Percentiles rank a stretch among this genome's conserved stretches.
These are phyloP conservation scores for Machaerirhynchus nigripectus DNA, from an alignment of 2,113 vertebrate genomes.

Conservation along the genomic window DNA sequence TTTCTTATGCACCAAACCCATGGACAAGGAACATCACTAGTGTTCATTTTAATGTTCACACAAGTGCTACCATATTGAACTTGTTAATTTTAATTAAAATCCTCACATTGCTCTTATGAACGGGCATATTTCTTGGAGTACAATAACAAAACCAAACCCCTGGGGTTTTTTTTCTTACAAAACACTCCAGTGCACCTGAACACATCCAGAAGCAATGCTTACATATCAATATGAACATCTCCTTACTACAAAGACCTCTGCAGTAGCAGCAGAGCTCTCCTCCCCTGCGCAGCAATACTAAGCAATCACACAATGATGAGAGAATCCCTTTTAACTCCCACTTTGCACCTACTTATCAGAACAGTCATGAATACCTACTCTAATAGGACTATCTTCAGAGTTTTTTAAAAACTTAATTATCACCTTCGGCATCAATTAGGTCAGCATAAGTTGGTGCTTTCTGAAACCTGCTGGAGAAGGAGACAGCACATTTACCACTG, in stretches of 20 bases:
- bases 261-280: background rate
- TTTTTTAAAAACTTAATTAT: background rate
- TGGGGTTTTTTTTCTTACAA: rapidly evolving
- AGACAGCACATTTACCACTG: background rate
- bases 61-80: background rate
- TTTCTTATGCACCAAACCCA: background rate
- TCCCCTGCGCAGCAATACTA: background rate
- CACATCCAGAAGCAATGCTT: background rate
- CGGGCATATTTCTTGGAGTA: rapidly evolving
- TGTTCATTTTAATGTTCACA: background rate
- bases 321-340: constrained; percentile 22
- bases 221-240: background rate
- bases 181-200: background rate
- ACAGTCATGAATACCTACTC: background rate
- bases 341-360: background rate
- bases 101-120: background rate
- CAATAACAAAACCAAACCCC: background rate
- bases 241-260: background rate
- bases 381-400: background rate
- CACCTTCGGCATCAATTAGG: background rate
- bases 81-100: background rate
- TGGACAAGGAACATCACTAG: rapidly evolving
- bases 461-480: background rate
- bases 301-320: background rate
- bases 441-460: background rate